Base-by-base conservation (phyloP, 2,888 invertebrate genomes). In the Caenorhabditis uteleia region DNA sequence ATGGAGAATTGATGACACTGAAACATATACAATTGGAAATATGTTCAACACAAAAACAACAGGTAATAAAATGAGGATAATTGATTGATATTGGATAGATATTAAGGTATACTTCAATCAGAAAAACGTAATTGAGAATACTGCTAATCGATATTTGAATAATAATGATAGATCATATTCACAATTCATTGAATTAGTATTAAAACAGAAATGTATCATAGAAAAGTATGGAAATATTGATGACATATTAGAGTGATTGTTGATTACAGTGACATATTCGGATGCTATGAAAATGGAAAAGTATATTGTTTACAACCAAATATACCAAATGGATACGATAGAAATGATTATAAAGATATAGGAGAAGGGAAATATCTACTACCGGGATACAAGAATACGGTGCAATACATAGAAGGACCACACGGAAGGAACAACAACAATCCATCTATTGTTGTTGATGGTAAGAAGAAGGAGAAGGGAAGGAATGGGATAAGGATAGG, bases 381-480 rank as follows among this genome's bases (percentile, higher is more conserved):
- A 4, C 68, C 61, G 2, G 74, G 74, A n/a, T 31, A 56, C 18
- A 51, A 59, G 21, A 71, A 74, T 43, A 33, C 44, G 1, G 33
- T 68, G 3, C 44, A 61, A 3, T 59, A 53, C 36, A 48, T 71
- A 34, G 74, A 71, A 47, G 70, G 70, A 43, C 69, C 64, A 2
- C 8, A 16, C 0, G 69, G 67, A 16, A 42, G 65, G 6, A 60
- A 62, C 6, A 33, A 59, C 23, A 59, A 53, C 45, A 65, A 65
- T 36, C 58, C 69, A n/a, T 43, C 61, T 1, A 6, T 74, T 5
- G 51, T 71, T n/a, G 46, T 69, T 20, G 74, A 74, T 38, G 29
- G 67, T 60, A 16, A 12, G 14, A n/a, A 16, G 23, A 23, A 2
- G 8, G 29, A 16, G 5, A 33, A 29, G n/a, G n/a, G n/a, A n/a